Percentiles rank a stretch among this genome's conserved stretches.
phyloP scores from a whole-genome alignment of 2,113 vertebrate genomes.

The Galbula dea region DNA sequence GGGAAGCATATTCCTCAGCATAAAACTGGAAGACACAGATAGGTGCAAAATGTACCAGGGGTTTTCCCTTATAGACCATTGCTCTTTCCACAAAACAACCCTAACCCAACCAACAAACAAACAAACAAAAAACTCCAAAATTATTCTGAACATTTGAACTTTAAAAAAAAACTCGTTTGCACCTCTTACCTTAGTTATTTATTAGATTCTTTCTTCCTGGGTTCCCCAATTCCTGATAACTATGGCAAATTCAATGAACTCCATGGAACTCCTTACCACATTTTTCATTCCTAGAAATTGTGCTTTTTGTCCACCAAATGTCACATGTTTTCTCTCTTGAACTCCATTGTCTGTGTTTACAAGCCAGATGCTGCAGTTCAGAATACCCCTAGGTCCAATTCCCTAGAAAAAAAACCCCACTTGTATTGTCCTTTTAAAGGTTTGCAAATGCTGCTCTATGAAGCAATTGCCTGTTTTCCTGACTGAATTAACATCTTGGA shows the following conservation, averaged over 20 bases:
- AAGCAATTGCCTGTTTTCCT: neutral
- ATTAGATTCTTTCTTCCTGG: neutral
- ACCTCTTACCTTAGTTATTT: neutral
- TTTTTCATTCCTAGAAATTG: neutral
- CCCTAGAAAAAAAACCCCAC: neutral
- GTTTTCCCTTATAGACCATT: neutral
- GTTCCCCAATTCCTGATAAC: neutral
- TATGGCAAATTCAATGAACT: neutral
- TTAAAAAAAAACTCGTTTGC: neutral
- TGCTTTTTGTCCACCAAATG: neutral
- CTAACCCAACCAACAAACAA: too few species aligned
- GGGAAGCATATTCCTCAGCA: neutral
- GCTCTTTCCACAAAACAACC: neutral
- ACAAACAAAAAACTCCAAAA: too few species aligned
- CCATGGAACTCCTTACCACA: fast-evolving
- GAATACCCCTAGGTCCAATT: neutral
- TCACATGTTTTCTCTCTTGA: neutral
- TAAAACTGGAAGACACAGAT: neutral
- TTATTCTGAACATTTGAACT: neutral
- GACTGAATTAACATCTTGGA: neutral
- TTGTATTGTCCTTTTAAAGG: slow-evolving; percentile 3
- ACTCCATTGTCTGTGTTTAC: neutral
- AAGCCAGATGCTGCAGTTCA: neutral
- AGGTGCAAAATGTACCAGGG: neutral
- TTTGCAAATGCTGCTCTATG: neutral